phyloP scores from a whole-genome alignment of 2,888 invertebrate species.

The Heliconius sara region DNA sequence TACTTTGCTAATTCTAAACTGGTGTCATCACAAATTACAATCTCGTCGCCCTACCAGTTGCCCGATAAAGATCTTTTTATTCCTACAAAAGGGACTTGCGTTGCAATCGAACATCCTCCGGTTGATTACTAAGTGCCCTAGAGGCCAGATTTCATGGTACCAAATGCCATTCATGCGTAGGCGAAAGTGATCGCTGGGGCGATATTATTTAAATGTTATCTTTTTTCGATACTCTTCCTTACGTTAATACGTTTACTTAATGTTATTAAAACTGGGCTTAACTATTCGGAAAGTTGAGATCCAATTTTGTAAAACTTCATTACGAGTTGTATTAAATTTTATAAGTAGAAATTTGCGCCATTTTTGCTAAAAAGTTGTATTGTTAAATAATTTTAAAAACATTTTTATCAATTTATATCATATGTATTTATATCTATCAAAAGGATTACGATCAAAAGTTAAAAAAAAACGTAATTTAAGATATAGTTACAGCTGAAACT shows the following conservation, averaged over 20 bases:
- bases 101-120: constrained; percentile 73
- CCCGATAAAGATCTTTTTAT: constrained; percentile 80
- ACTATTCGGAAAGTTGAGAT: constrained; percentile 30
- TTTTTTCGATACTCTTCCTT: constrained; percentile 80
- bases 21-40: constrained; percentile 77
- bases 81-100: constrained; percentile 75
- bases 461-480: neutral
- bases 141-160: constrained; percentile 79
- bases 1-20: constrained; percentile 67
- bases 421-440: too few relatives aligned
- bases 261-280: constrained; percentile 49
- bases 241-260: constrained; percentile 52
- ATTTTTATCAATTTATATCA: neutral
- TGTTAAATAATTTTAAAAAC: neutral
- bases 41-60: constrained; percentile 74
- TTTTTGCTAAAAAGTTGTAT: neutral
- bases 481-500: too few relatives aligned
- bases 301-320: constrained; percentile 24
- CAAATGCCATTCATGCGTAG: constrained; percentile 78
- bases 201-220: constrained; percentile 83
- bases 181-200: constrained; percentile 81
- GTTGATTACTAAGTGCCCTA: constrained; percentile 80
- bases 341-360: neutral
- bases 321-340: neutral
- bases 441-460: neutral